These are phyloP conservation scores for Tanytarsus gracilentus DNA, from an alignment of 2,888 invertebrate genomes.

Conservation along the genomic window DNA sequence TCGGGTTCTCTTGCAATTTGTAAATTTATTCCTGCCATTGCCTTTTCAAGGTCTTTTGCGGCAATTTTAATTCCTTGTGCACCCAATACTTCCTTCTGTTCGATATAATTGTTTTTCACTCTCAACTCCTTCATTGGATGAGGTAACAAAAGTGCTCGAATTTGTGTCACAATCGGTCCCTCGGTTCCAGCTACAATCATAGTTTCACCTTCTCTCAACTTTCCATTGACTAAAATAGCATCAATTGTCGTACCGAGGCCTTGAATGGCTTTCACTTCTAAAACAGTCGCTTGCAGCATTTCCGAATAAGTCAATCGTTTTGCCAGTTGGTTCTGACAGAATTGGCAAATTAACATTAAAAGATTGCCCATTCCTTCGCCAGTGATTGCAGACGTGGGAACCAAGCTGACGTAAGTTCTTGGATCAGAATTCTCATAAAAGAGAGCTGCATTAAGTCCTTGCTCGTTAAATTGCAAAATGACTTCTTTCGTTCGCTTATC, in stretches of 20 bases:
- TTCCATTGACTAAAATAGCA: constrained; percentile 95
- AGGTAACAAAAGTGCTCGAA: constrained; percentile 93
- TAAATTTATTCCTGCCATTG: constrained; percentile 90
- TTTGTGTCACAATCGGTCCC: constrained; percentile 95
- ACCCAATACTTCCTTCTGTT: constrained; percentile 87
- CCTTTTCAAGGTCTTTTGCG: constrained; percentile 95
- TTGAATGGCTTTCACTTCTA: constrained; percentile 83
- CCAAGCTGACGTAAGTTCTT: constrained; percentile 84
- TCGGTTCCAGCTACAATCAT: constrained; percentile 95
- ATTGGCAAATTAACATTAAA: constrained; percentile 83
- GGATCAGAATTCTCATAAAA: constrained; percentile 95
- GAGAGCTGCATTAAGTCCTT: constrained; percentile 89
- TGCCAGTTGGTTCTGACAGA: constrained; percentile 81
- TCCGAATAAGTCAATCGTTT: constrained; percentile 86
- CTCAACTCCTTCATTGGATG: constrained; percentile 95
- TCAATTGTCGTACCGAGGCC: constrained; percentile 98
- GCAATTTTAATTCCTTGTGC: constrained; percentile 98
- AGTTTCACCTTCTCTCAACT: constrained; percentile 85
- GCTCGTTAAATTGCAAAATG: constrained; percentile 85
- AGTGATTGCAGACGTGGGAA: constrained; percentile 95
- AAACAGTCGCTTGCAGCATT: constrained; percentile 77
- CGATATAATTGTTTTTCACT: constrained; percentile 93
- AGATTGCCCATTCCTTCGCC: constrained; percentile 99
- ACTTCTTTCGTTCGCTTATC: constrained; percentile 81
- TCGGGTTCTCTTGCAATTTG: constrained; percentile 87